phyloP scores from a whole-genome alignment of 2,888 invertebrate species.

The Rhagium mordax region DNA sequence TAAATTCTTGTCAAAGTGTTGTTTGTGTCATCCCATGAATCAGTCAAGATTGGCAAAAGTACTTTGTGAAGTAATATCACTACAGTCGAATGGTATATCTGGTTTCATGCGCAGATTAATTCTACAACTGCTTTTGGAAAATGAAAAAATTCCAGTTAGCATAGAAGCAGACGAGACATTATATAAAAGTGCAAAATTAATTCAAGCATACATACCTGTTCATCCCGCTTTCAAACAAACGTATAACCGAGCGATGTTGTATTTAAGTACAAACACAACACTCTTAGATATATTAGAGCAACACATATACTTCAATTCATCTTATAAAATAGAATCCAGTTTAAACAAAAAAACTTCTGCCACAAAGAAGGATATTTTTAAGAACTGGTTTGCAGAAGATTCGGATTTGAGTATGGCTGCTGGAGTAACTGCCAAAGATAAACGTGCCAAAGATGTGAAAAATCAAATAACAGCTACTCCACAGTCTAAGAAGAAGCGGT shows the following conservation, averaged over 20 bases:
- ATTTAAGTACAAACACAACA: slow-evolving; percentile 83
- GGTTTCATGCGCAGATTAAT: slow-evolving; percentile 88
- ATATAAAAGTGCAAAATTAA: slow-evolving; percentile 64
- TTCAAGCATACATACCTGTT: slow-evolving; percentile 66
- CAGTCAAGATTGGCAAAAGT: slow-evolving; percentile 88
- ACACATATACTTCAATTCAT: slow-evolving; percentile 69
- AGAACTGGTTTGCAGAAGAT: slow-evolving; percentile 69
- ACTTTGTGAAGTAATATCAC: slow-evolving; percentile 82
- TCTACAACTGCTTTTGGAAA: slow-evolving; percentile 88
- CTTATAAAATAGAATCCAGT: slow-evolving; percentile 55
- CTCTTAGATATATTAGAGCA: slow-evolving; percentile 82
- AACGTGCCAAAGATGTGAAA: slow-evolving; percentile 87
- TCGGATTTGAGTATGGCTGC: slow-evolving; percentile 82
- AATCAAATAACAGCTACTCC: slow-evolving; percentile 72
- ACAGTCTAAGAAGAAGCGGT: slow-evolving; percentile 67
- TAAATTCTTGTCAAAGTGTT: slow-evolving; percentile 86
- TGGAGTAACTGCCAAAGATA: slow-evolving; percentile 90
- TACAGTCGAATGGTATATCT: slow-evolving; percentile 80
- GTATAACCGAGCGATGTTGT: slow-evolving; percentile 80
- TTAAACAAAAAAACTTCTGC: slow-evolving; percentile 47
- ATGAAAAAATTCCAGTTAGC: slow-evolving; percentile 86
- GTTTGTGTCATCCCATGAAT: slow-evolving; percentile 88
- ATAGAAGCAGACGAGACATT: slow-evolving; percentile 72
- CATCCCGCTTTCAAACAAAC: slow-evolving; percentile 84
- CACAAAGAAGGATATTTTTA: slow-evolving; percentile 59